These are phyloP conservation scores for Papilio gigon DNA, from an alignment of 2,888 invertebrate genomes.

Conservation along the genomic window DNA sequence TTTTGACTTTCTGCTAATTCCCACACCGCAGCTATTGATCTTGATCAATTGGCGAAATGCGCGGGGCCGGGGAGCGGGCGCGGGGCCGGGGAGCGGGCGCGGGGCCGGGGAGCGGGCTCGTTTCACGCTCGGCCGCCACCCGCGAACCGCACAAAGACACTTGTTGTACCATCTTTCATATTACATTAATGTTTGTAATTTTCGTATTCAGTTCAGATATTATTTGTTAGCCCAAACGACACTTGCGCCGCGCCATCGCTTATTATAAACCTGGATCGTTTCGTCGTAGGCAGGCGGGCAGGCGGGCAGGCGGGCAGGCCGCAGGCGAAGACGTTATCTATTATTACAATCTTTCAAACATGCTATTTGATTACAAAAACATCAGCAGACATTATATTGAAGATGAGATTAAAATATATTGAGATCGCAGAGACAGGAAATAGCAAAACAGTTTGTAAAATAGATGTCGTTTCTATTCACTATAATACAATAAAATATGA, in stretches of 20 bases:
- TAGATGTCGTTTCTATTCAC: background rate
- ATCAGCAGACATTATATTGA: background rate
- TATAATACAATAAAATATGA: too few species aligned
- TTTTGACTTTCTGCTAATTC: too few species aligned
- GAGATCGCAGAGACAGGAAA: background rate
- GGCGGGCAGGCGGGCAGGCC: too few species aligned
- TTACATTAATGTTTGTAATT: background rate
- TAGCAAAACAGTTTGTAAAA: background rate
- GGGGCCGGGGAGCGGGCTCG: background rate
- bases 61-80: background rate
- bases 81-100: background rate
- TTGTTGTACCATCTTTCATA: background rate
- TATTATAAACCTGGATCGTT: too few species aligned
- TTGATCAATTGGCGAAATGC: background rate
- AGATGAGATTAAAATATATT: constrained; percentile 12
- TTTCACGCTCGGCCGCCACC: constrained; percentile 12
- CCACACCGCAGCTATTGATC: constrained; percentile 16
- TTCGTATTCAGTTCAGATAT: background rate
- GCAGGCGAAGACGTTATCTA: background rate
- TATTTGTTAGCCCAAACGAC: too few species aligned
- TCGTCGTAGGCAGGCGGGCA: too few species aligned
- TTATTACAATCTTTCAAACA: background rate
- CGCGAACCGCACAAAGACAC: background rate
- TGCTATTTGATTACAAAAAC: background rate
- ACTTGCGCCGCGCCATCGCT: too few species aligned